A percentile compares a stretch with the other conserved stretches of the same genome.
Conservation (phyloP, 2,797 vertebrate genomes). For the Epinephelus malabaricus region DNA sequence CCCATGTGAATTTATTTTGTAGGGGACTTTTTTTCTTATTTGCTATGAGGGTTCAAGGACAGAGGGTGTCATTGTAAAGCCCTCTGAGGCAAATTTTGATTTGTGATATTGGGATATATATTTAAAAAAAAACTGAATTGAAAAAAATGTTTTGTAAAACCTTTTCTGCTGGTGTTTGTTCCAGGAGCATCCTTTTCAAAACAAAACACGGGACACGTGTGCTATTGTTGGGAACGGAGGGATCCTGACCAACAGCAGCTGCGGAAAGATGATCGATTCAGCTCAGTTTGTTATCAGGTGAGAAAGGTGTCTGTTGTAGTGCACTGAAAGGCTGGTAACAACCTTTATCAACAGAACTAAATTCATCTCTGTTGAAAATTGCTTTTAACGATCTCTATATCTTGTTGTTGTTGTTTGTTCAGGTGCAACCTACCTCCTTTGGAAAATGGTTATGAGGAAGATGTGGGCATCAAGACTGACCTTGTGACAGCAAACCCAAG, state of each 20-base stretch:
- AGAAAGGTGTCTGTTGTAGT: neutral
- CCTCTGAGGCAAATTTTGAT: too few species aligned
- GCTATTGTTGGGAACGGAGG: slow-evolving; percentile 95
- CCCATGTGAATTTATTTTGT: too few species aligned
- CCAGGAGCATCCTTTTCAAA: slow-evolving; percentile 80
- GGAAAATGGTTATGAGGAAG: slow-evolving; percentile 82
- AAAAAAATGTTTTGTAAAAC: neutral
- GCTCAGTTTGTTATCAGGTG: slow-evolving; percentile 94
- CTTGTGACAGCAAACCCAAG: slow-evolving; percentile 95
- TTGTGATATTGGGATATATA: too few species aligned
- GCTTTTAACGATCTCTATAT: fast-evolving
- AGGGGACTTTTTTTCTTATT: too few species aligned
- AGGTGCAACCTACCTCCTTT: slow-evolving; percentile 96
- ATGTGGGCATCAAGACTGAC: slow-evolving; percentile 92
- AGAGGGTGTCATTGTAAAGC: too few species aligned
- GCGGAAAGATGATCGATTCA: slow-evolving; percentile 90
- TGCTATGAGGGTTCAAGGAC: too few species aligned
- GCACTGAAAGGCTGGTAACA: neutral
- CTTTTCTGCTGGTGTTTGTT: neutral
- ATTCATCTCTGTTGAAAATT: neutral
- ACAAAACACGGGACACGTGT: slow-evolving; percentile 87
- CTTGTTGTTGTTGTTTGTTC: slow-evolving; percentile 8
- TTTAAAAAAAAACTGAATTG: too few species aligned
- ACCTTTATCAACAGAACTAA: neutral
- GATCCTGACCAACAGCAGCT: slow-evolving; percentile 90